Conservation (phyloP, 2,797 vertebrate species). For the Enteromius unitaeniatus region DNA sequence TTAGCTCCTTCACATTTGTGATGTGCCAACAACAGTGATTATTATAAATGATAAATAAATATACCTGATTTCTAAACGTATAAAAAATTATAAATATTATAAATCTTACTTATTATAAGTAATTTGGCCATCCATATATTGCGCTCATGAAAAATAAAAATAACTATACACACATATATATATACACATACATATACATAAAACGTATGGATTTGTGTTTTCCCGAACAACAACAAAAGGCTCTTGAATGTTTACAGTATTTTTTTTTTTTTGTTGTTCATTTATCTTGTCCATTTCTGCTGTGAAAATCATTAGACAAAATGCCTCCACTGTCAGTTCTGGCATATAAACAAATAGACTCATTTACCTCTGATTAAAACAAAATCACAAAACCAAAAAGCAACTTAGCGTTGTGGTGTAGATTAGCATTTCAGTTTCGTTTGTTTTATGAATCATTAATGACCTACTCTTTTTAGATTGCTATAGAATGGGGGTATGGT, state of each 20-base stretch:
- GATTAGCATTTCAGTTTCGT: not conserved
- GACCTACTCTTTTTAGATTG: not conserved
- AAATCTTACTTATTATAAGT: too few species aligned
- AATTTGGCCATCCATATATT: too few species aligned
- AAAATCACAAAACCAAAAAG: not conserved
- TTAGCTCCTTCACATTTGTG: too few species aligned
- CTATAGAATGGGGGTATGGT: not conserved
- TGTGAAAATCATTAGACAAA: conserved; percentile 24
- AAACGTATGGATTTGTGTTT: not conserved
- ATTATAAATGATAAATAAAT: too few species aligned
- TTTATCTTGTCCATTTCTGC: conserved; percentile 13
- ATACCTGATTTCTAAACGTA: too few species aligned
- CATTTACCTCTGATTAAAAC: conserved; percentile 4
- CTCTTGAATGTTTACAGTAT: not conserved
- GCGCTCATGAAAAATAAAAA: too few species aligned
- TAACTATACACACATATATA: too few species aligned
- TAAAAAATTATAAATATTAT: too few species aligned
- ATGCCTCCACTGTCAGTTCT: not conserved
- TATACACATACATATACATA: too few species aligned
- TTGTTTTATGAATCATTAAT: conserved; percentile 9
- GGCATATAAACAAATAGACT: conserved; percentile 26
- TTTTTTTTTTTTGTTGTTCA: not conserved
- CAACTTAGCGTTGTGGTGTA: not conserved
- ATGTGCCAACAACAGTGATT: too few species aligned
- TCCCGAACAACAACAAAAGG: not conserved